These are phyloP conservation scores for Oryzias woworae DNA, from an alignment of 2,113 vertebrate species.

Conservation along the genomic window DNA sequence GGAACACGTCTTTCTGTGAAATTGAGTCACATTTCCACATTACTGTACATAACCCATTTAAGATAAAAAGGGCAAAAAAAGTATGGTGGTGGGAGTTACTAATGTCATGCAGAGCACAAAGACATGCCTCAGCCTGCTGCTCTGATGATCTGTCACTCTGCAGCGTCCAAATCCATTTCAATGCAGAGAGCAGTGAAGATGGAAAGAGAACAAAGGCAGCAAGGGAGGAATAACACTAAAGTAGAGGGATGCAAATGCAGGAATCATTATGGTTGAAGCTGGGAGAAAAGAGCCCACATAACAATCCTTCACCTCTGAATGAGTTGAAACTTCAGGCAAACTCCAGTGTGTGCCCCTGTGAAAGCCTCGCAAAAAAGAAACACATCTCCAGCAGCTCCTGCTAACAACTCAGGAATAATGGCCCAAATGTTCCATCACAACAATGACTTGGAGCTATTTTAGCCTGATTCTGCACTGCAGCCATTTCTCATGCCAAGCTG, in stretches of 20 bases:
- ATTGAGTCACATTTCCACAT: not conserved
- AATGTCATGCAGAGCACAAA: not conserved
- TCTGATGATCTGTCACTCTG: not conserved
- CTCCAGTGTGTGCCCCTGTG: not conserved
- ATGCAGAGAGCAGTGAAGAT: slow-evolving; percentile 4
- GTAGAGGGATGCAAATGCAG: not conserved
- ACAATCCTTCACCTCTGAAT: not conserved
- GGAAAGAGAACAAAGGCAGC: not conserved
- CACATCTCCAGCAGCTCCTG: not conserved
- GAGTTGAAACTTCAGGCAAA: not conserved
- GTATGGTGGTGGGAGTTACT: not conserved
- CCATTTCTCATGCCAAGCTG: slow-evolving; percentile 1
- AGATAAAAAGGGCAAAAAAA: not conserved
- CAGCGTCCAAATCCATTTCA: not conserved
- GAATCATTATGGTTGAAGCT: not conserved
- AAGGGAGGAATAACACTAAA: not conserved
- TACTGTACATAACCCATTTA: not conserved
- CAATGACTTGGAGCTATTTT: slow-evolving; percentile 29
- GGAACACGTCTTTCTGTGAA: not conserved
- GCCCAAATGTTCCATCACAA: slow-evolving; percentile 29
- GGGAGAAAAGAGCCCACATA: not conserved
- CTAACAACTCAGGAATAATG: slow-evolving; percentile 36
- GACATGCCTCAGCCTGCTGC: not conserved
- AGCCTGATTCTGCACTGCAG: slow-evolving; percentile 20
- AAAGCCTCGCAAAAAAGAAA: not conserved